Evolutionary conservation across 2,797 vertebrate genomes (phyloP).

Genomic region (Zalophus californianus): DNA sequence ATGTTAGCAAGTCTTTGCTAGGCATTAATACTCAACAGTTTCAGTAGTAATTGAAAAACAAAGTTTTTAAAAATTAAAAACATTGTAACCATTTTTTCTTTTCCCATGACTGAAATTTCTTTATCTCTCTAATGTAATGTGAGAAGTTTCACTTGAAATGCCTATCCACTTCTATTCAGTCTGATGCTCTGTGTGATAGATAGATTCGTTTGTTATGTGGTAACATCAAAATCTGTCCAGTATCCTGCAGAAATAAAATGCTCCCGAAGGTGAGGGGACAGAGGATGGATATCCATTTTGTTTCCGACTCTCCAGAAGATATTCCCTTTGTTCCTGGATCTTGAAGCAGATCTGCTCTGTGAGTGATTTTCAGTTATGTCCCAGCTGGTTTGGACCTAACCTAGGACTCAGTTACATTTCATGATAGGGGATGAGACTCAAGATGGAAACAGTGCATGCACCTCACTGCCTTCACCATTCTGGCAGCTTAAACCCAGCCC

Average conservation of each 20-base stretch:
- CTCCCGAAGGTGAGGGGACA: not conserved
- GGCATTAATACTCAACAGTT: not conserved
- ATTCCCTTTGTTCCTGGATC: not conserved
- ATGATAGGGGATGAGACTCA: not conserved
- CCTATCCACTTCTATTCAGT: not conserved
- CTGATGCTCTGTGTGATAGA: not conserved
- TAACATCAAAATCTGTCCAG: not conserved
- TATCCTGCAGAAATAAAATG: conserved; percentile 44
- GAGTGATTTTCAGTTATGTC: not conserved
- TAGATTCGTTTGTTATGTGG: conserved; percentile 3
- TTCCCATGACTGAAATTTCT: conserved; percentile 7
- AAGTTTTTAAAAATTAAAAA: conserved; percentile 41
- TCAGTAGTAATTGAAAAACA: conserved; percentile 41
- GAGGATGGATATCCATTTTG: not conserved
- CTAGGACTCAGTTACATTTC: not conserved
- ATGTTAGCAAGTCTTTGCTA: conserved; percentile 7
- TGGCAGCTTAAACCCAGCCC: not conserved
- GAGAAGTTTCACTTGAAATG: conserved; percentile 39
- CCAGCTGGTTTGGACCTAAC: not conserved
- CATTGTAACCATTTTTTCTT: not conserved
- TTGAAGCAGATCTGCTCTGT: not conserved
- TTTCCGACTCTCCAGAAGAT: not conserved
- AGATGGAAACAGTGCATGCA: not conserved
- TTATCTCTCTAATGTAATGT: not conserved
- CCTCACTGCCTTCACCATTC: not conserved